Percentiles rank a stretch among this genome's conserved stretches.
Conservation (phyloP, 1,140 invertebrate species). For the Drosophila nannoptera region DNA sequence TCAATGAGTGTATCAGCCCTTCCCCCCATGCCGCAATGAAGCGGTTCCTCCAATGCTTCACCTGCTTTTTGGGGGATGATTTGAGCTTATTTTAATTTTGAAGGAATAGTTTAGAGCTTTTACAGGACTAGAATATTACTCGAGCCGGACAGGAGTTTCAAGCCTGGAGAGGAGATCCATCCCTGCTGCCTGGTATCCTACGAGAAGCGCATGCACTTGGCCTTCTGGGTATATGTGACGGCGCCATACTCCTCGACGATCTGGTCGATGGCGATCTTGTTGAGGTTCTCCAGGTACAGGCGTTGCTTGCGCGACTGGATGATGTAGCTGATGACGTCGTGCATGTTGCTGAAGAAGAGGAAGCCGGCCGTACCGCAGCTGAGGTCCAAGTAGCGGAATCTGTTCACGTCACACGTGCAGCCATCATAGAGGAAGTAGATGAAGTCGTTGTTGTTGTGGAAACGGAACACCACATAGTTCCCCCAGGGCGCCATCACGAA, state of each 20-base stretch:
- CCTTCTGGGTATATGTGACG: conserved; percentile 68
- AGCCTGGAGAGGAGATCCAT: no score
- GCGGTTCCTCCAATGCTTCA: no score
- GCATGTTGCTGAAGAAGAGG: conserved; percentile 66
- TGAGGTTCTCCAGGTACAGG: conserved; percentile 66
- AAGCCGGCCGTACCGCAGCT: conserved; percentile 73
- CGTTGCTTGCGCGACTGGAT: conserved; percentile 67
- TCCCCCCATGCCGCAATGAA: no score
- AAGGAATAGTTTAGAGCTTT: no score
- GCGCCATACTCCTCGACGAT: conserved; percentile 72
- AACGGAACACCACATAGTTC: conserved; percentile 75
- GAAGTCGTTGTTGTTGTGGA: conserved; percentile 60
- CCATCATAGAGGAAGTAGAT: conserved; percentile 75
- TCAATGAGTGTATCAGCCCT: no score
- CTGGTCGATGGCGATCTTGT: conserved; percentile 68
- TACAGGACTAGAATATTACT: no score
- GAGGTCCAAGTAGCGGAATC: conserved; percentile 74
- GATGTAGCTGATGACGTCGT: conserved; percentile 73
- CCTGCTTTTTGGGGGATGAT: no score
- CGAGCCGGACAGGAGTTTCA: no score
- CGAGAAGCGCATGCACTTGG: conserved; percentile 67
- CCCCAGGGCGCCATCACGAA: conserved; percentile 78
- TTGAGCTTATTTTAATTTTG: no score
- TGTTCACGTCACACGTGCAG: conserved; percentile 74
- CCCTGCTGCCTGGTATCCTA: conserved; percentile 13